Base-by-base conservation (phyloP, 1,140 invertebrate genomes). In the Drosophila teissieri region DNA sequence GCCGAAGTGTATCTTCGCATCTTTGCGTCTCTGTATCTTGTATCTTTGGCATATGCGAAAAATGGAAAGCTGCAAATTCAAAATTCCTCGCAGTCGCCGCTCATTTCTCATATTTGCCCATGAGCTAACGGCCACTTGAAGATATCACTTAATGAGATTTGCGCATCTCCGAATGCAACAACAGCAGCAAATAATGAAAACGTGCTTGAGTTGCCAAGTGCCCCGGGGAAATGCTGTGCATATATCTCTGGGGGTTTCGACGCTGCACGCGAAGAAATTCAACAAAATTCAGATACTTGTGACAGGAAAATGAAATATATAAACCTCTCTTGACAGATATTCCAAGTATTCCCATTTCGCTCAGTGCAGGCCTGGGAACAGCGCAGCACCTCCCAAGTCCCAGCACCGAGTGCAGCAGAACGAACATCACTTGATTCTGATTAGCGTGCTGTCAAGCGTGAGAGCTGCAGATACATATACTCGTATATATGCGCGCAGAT, bases 111-210 rank as follows among this genome's bases (percentile, higher is more conserved):
- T 86, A 89, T 65, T 68, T 36, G 63, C 67, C 40, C 48, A 56
- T 64, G 37, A 80, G 77, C 85, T 80, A 89, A 89, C 85, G 84
- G 84, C 64, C 84, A 89, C 84, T 89, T 89, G 85, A 89, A 89
- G 84, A 89, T 89, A 89, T 89, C 84, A 89, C 84, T 89, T 89
- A 89, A 89, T 89, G 84, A 89, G 84, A 89, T 89, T 89, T 89
- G 85, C 80, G 84, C 84, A 89, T 89, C 84, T 89, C 63, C 69
- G 46, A 80, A 65, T 89, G 84, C 84, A 89, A 84, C 83, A 73
- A 77, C 74, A 78, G 49, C 74, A 78, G 64, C 45, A 54, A 57
- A 80, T 88, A 79, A 88, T 89, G 77, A 88, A 86, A 83, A 86
- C 79, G 83, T 86, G 83, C 83, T 86, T 78, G 83, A 83, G 83